Evolutionary conservation across 2,888 invertebrate species (phyloP), one percentile per base, ranked within the genome.

Genomic region (Mechanitis messenoides): DNA sequence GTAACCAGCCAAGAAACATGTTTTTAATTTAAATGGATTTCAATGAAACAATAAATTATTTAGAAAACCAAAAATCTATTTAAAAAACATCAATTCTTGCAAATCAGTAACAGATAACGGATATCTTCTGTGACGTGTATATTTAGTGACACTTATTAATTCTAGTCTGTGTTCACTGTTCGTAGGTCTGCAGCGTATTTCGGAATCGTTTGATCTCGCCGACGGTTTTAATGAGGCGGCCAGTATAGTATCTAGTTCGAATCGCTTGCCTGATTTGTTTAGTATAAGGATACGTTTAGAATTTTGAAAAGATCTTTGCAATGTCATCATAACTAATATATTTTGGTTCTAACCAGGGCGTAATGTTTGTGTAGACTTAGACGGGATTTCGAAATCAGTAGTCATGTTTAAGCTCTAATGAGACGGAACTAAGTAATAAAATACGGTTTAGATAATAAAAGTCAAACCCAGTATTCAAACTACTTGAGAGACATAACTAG

Each of bases 181-280:
- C 74, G 69, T 83, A 82, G 76, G 74, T 84, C 84, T 85, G 73
- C 72, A 70, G 83, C 77, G 84, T 87, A 88, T 89, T 89, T 88
- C 89, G 92, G 92, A 87, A 86, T 84, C 90, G 90, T 92, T 92
- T 92, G 92, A 92, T 92, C 91, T 92, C 86, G 87, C 92, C 91
- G 91, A 87, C 84, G 86, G 77, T 75, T 86, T 85, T 89, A 89
- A 88, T 86, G 88, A 89, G 87, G 77, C 82, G 78, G 75, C 78
- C 80, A 76, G 79, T 83, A 82, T 79, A 79, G 83, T 83, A 83
- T 84, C 87, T 85, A 86, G 85, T 80, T 78, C 80, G 81, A 82
- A 85, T 84, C 84, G 83, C 82, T 81, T 78, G 80, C 79, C 79
- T 75, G 76, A 80, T 83, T 82, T 84, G 82, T 83, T 80, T 78